phyloP scores from a whole-genome alignment of 2,888 invertebrate genomes.

The Rambutsinella grinnellia region DNA sequence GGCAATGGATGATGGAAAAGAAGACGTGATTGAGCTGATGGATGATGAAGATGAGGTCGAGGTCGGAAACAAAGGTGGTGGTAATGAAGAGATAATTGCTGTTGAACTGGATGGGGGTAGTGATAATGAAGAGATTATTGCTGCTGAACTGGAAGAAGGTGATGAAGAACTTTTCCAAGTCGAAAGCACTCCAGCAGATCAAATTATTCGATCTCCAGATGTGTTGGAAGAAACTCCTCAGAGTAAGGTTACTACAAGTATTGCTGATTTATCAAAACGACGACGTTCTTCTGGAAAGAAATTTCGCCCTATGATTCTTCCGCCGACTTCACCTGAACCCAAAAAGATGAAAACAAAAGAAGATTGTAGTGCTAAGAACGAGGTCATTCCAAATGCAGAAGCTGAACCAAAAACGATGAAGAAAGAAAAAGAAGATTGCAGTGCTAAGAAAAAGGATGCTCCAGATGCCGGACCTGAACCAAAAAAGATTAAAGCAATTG shows the following conservation, averaged over 20 bases:
- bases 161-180: no score
- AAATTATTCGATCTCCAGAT: background rate
- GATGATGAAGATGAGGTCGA: background rate
- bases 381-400: background rate
- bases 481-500: background rate
- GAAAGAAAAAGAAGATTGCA: background rate
- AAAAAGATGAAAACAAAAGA: background rate
- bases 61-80: background rate
- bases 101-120: background rate
- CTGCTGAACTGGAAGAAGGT: background rate
- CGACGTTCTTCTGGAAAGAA: background rate
- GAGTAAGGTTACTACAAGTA: background rate
- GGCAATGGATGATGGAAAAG: background rate
- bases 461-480: background rate
- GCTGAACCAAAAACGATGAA: no score
- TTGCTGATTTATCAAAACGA: background rate
- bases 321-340: no score
- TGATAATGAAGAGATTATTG: background rate
- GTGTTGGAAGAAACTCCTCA: constrained; percentile 14
- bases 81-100: background rate
- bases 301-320: no score
- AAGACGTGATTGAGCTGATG: background rate
- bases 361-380: no score
- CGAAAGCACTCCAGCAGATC: constrained; percentile 2
- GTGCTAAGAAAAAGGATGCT: background rate